phyloP scores from a whole-genome alignment of 2,888 invertebrate genomes.

The Drosophila cognata region DNA sequence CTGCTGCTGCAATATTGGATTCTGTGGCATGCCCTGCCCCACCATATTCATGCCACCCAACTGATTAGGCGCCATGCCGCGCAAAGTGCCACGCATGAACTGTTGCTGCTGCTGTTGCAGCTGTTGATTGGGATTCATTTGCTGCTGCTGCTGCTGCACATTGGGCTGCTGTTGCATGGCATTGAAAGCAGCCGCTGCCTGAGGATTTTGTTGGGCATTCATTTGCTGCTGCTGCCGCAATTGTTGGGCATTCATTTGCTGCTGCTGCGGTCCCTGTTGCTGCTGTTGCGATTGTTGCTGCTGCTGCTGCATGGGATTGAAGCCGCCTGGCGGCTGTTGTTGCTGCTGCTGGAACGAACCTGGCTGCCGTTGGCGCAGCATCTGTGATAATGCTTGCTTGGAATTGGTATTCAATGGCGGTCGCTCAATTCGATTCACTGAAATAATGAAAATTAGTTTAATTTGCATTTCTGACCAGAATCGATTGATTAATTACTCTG shows the following conservation, averaged over 20 bases:
- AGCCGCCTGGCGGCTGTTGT: slow-evolving; percentile 67
- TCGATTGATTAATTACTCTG: slow-evolving; percentile 69
- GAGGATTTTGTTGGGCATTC: slow-evolving; percentile 75
- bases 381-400: slow-evolving; percentile 94
- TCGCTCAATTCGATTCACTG: slow-evolving; percentile 85
- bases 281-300: slow-evolving; percentile 83
- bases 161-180: slow-evolving; percentile 78
- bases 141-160: slow-evolving; percentile 74
- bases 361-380: slow-evolving; percentile 92
- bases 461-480: too few species aligned
- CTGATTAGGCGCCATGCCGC: slow-evolving; percentile 84
- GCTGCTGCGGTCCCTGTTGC: slow-evolving; percentile 80
- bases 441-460: slow-evolving; percentile 14
- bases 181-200: slow-evolving; percentile 71
- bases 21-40: slow-evolving; percentile 84
- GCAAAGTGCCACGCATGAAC: slow-evolving; percentile 83
- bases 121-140: slow-evolving; percentile 74
- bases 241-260: slow-evolving; percentile 79
- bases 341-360: slow-evolving; percentile 84
- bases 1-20: slow-evolving; percentile 81
- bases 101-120: slow-evolving; percentile 79
- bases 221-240: slow-evolving; percentile 74
- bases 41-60: slow-evolving; percentile 85
- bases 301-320: slow-evolving; percentile 81
- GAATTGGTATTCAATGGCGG: slow-evolving; percentile 87